These are phyloP conservation scores for Engraulis encrasicolus DNA, from an alignment of 2,113 vertebrate species.

Conservation along the genomic window DNA sequence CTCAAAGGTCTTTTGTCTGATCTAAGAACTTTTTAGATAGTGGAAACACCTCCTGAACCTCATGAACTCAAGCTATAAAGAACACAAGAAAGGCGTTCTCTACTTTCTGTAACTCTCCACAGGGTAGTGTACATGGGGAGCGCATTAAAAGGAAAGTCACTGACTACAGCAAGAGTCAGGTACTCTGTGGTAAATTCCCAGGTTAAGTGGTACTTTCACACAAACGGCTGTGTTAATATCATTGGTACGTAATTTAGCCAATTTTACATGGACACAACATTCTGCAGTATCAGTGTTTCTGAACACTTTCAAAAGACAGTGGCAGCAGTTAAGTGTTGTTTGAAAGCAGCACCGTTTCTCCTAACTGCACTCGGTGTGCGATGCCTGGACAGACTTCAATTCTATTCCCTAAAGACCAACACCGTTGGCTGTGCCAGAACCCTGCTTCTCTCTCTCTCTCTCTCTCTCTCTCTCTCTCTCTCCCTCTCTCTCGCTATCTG, in stretches of 20 bases:
- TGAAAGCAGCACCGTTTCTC: not conserved
- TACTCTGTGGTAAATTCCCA: not conserved
- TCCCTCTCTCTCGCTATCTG: too few species aligned
- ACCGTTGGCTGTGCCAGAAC: constrained; percentile 10
- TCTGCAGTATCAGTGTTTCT: not conserved
- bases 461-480: not conserved
- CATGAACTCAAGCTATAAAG: not conserved
- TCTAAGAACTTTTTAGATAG: not conserved
- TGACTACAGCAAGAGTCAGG: not conserved
- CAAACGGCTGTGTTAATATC: too few species aligned
- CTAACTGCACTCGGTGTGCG: not conserved
- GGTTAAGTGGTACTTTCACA: not conserved
- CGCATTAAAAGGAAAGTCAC: not conserved
- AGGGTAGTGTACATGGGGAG: not conserved
- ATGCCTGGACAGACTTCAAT: constrained; percentile 8
- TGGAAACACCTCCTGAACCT: not conserved
- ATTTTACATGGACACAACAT: not conserved
- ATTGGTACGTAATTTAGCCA: not conserved
- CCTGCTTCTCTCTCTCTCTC: not conserved
- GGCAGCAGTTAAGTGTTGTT: not conserved
- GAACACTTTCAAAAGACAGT: not conserved
- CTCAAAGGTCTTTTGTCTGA: not conserved
- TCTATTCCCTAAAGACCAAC: constrained; percentile 45
- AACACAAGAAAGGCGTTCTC: not conserved
- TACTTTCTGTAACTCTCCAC: not conserved